Conservation (phyloP, 1,140 invertebrate genomes). For the Dreissena rostriformis region DNA sequence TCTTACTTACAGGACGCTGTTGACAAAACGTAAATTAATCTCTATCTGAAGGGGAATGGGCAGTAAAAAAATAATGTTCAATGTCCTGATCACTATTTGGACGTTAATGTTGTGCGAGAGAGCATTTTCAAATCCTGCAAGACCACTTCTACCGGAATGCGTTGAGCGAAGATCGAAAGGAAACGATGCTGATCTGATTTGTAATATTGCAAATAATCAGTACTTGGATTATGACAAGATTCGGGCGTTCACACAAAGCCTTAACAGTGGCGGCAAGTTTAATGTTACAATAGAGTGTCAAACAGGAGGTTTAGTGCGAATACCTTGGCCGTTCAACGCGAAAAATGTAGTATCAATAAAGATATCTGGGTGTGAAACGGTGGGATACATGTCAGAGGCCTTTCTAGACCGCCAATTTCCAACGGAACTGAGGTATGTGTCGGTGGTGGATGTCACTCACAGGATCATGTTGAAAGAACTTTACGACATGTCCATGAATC, state of each 20-base stretch:
- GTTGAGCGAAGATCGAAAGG: neutral
- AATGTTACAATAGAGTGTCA: slow-evolving; percentile 26
- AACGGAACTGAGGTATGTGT: slow-evolving; percentile 10
- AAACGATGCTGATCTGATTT: slow-evolving; percentile 2
- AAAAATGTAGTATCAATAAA: slow-evolving; percentile 35
- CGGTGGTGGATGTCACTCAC: slow-evolving; percentile 15
- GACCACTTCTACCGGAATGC: slow-evolving; percentile 28
- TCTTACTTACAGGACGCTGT: no score
- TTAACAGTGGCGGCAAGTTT: neutral
- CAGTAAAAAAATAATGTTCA: no score
- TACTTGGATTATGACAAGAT: slow-evolving; percentile 37
- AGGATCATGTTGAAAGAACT: slow-evolving; percentile 7
- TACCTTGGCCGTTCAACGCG: slow-evolving; percentile 44
- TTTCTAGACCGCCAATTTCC: neutral
- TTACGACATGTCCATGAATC: neutral
- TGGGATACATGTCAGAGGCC: slow-evolving; percentile 36
- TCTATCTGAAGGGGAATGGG: no score
- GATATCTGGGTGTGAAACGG: slow-evolving; percentile 18
- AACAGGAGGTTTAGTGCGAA: slow-evolving; percentile 23
- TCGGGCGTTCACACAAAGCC: neutral
- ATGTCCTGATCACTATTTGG: no score
- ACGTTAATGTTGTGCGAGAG: no score
- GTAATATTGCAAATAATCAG: slow-evolving; percentile 14
- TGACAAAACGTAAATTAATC: no score
- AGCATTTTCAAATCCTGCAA: slow-evolving; percentile 27